Evolutionary conservation across 2,113 vertebrate genomes (phyloP).

Genomic region (Fulmarus glacialis): DNA sequence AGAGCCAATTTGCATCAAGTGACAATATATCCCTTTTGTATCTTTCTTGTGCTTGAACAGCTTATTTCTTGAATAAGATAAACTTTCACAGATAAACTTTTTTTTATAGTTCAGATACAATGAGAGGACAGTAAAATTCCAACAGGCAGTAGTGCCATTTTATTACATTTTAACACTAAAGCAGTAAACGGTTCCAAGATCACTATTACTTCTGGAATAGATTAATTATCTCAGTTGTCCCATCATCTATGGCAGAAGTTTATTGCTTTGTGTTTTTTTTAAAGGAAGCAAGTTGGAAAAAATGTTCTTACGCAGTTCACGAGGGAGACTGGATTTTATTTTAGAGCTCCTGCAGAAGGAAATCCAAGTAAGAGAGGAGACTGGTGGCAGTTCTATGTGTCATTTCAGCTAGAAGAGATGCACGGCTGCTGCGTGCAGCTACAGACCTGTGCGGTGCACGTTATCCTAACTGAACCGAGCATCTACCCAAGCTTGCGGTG

Average conservation of each 20-base stretch:
- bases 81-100: no score
- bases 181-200: slow-evolving; percentile 23
- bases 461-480: not conserved
- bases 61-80: slow-evolving; percentile 34
- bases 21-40: not conserved
- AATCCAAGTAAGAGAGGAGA: slow-evolving; percentile 25
- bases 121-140: slow-evolving; percentile 54
- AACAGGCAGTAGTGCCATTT: slow-evolving; percentile 49
- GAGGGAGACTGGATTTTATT: slow-evolving; percentile 7
- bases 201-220: slow-evolving; percentile 53
- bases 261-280: not conserved
- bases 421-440: not conserved
- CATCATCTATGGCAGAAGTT: slow-evolving; percentile 10
- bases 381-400: not conserved
- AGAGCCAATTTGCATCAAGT: not conserved
- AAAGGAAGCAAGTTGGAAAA: not conserved
- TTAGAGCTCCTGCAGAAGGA: not conserved
- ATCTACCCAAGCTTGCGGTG: not conserved
- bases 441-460: not conserved
- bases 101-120: slow-evolving; percentile 6
- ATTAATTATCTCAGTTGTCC: slow-evolving; percentile 52
- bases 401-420: not conserved
- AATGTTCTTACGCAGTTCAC: not conserved
- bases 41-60: not conserved
- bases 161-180: slow-evolving; percentile 42